Base-by-base conservation (phyloP, 2,797 vertebrate genomes). In the Delichon dasypus region DNA sequence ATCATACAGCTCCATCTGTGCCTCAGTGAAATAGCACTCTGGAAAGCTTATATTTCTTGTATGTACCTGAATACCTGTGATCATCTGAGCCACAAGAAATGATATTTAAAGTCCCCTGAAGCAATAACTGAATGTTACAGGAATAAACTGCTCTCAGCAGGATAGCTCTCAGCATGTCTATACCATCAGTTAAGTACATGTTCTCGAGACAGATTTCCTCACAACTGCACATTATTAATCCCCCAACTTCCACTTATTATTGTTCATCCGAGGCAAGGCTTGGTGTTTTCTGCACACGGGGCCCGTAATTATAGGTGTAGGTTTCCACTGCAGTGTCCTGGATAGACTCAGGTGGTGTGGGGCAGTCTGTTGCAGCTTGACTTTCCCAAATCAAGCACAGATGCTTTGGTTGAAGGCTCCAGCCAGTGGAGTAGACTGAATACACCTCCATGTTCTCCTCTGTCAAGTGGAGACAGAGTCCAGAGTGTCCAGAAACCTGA, bases 61-160 rank as follows among this genome's bases (percentile, higher is more conserved):
- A 53, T 76, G 83, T 58, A 60, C 83, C 85, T 91, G 76, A 94
- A 90, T 82, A 95, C 85, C 88, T 91, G 83, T 7, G 26, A 95
- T 94, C 88, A 90, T 82, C 90, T 82, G 64, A 12, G 21, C 80
- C 64, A 78, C 73, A 78, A 79, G 79, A 73, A 94, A 90, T 93
- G 66, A 84, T 93, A 95, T 90, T 94, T 94, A 93, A 96, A 91
- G 85, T 81, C 64, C 85, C 89, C 88, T 53, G 51, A 88, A 95
- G 93, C 62, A 86, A 82, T 79, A 96, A 88, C 50, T 72, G 82
- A 95, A 58, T 75, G 76, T 81, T 90, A 48, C 73, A 94, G 74
- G 74, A 94, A 57, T 55, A 94, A 94, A 95, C 47, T 85, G 66
- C 77, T 95, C 80, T 94, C 85, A 73, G 91, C 55, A 88, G 93